Base-by-base conservation (phyloP, 2,888 invertebrate species). In the Dinocampus coccinellae region DNA sequence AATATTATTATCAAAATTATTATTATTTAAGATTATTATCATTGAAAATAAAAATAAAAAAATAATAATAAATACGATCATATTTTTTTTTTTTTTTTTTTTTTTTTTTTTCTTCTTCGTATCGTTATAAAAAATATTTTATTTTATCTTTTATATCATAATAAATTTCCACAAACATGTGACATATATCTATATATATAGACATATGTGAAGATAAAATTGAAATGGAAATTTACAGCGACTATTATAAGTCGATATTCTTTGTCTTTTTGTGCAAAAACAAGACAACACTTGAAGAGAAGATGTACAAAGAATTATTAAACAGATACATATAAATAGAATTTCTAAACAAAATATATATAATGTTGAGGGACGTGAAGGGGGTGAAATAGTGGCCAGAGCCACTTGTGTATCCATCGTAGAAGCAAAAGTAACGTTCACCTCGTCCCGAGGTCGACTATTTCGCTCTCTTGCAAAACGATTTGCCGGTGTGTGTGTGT, bases 241-340 rank as follows among this genome's bases (percentile, higher is more conserved):
- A 79, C 81, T 81, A 84, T 85, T 85, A 83, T 78, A 76, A 76
- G 76, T 80, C 80, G 81, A 83, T 82, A 84, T 83, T 82, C 84
- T 85, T 86, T 84, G 84, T 85, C 82, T 85, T 81, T 82, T 84
- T 82, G 82, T 80, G 83, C 81, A 80, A 80, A 73, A 66, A 70
- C 16, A 55, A 36, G 55, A 63, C 39, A 55, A 22, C 36, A 39
- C 11, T 13, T 42, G 53, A 69, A 64, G 22, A 63, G 62, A 67
- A 42, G 36, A 24, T 2, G 39, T 22, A 13, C 36, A 11, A 70
- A 52, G 67, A 53, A 69, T 42, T n/a, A 47, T 64, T 39, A 39
- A n/a, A 39, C 69, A 69, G 58, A 65, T 60, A 64, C 42, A 57
- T 10, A 33, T 16, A 57, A 60, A 20, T 33, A 68, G 60, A 52